A percentile compares a stretch with the other conserved stretches of the same genome.
Conservation (phyloP, 2,888 invertebrate species). For the Dynastes tityus region DNA sequence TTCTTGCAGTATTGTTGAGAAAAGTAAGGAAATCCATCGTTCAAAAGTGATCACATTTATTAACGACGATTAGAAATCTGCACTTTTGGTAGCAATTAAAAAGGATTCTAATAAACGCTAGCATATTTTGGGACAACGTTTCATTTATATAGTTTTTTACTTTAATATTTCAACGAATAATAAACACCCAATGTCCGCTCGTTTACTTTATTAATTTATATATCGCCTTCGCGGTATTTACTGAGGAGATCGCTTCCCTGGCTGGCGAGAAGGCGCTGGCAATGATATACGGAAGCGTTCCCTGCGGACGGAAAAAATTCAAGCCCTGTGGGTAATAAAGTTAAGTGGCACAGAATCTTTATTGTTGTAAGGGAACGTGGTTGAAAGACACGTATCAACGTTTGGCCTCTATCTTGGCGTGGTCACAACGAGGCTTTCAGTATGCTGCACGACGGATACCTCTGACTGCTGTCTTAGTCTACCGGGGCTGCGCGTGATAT, state of each 20-base stretch:
- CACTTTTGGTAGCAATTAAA: no score
- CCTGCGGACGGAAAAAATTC: constrained; percentile 43
- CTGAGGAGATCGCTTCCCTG: constrained; percentile 2
- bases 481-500: constrained; percentile 49
- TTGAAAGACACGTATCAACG: constrained; percentile 55
- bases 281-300: constrained; percentile 40
- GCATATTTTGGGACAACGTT: not conserved
- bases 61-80: no score
- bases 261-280: constrained; percentile 3
- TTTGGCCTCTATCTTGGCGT: constrained; percentile 54
- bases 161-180: not conserved
- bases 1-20: no score
- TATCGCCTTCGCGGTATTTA: constrained; percentile 29
- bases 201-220: constrained; percentile 29
- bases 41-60: no score
- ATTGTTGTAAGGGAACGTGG: constrained; percentile 51
- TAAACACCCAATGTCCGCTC: constrained; percentile 7
- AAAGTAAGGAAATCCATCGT: no score
- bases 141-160: not conserved
- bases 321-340: constrained; percentile 47
- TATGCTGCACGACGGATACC: constrained; percentile 47
- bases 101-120: no score
- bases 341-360: constrained; percentile 51
- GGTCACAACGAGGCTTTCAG: constrained; percentile 53
- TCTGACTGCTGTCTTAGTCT: constrained; percentile 48